phyloP scores from a whole-genome alignment of 1,140 invertebrate genomes.

The Tyrophagus putrescentiae region DNA sequence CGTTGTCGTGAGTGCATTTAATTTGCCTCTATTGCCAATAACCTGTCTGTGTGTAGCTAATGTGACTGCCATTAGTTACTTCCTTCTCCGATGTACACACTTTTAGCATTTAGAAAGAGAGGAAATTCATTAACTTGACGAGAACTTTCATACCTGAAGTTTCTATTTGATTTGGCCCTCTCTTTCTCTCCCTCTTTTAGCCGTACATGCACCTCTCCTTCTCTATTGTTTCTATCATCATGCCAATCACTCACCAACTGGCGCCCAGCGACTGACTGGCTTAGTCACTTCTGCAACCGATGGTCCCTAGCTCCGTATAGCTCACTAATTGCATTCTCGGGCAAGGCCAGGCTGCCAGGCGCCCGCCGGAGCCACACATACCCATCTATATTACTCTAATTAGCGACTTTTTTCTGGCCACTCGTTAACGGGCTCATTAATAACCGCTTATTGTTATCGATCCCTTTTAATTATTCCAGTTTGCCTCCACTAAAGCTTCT shows the following conservation, averaged over 20 bases:
- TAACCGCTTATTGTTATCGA: conserved; percentile 14
- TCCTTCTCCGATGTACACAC: background rate
- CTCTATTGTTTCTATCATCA: too few relatives aligned
- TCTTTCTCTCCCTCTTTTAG: too few relatives aligned
- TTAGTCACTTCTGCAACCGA: too few relatives aligned
- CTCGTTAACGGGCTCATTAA: conserved; percentile 10
- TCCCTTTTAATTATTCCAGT: conserved; percentile 2
- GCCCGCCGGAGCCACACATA: background rate
- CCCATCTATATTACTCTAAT: background rate
- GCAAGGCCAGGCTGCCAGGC: background rate
- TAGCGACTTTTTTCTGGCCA: conserved; percentile 8
- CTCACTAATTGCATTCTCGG: too few relatives aligned
- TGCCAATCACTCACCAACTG: background rate
- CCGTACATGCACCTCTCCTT: too few relatives aligned
- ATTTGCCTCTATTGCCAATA: background rate
- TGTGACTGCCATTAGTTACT: background rate
- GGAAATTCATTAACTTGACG: conserved; percentile 6
- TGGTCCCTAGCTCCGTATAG: too few relatives aligned
- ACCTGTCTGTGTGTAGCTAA: background rate
- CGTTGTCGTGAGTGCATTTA: conserved; percentile 4
- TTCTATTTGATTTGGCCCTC: background rate
- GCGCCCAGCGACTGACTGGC: background rate
- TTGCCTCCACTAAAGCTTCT: background rate
- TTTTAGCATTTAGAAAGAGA: too few relatives aligned
- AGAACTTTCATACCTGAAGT: background rate